These are phyloP conservation scores for Pseudeuparius sepicola DNA, from an alignment of 2,888 invertebrate genomes.

Conservation along the genomic window DNA sequence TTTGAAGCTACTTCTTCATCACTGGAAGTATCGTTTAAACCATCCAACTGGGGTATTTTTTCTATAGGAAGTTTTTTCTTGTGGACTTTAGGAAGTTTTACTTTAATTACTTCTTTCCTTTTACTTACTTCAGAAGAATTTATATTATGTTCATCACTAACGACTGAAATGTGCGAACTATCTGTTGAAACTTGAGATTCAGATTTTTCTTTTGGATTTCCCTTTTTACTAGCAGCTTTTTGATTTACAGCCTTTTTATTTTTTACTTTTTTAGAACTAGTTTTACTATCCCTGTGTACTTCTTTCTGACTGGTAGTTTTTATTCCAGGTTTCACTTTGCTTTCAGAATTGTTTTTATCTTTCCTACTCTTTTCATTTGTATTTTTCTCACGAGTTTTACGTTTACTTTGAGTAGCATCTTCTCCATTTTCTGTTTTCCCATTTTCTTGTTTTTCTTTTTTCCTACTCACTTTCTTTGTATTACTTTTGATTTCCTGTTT, in stretches of 20 bases:
- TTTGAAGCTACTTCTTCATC: slow-evolving; percentile 9
- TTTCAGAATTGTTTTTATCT: slow-evolving; percentile 9
- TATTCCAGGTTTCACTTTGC: no score
- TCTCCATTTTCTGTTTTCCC: slow-evolving; percentile 14
- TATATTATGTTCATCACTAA: no score
- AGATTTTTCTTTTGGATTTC: slow-evolving; percentile 6
- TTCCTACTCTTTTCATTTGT: slow-evolving; percentile 6
- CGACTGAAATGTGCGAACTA: slow-evolving; percentile 10
- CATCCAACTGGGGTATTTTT: slow-evolving; percentile 27
- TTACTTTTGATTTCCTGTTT: no score
- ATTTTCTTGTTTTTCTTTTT: no score
- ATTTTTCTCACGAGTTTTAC: slow-evolving; percentile 6
- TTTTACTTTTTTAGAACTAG: slow-evolving; percentile 2
- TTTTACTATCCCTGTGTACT: background rate
- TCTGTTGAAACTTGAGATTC: slow-evolving; percentile 8
- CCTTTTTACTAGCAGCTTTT: slow-evolving; percentile 10
- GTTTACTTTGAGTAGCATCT: slow-evolving; percentile 6
- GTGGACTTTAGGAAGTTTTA: slow-evolving; percentile 8
- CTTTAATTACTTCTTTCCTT: slow-evolving; percentile 15
- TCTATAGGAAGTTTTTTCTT: slow-evolving; percentile 7
- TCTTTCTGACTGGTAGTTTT: no score
- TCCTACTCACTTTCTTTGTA: no score
- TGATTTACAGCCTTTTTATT: background rate
- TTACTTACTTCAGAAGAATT: background rate
- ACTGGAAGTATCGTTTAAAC: slow-evolving; percentile 21